A percentile compares a stretch with the other conserved stretches of the same genome.
Evolutionary conservation across 2,888 invertebrate species (phyloP).

Genomic region (Drosophila melanosoma): DNA sequence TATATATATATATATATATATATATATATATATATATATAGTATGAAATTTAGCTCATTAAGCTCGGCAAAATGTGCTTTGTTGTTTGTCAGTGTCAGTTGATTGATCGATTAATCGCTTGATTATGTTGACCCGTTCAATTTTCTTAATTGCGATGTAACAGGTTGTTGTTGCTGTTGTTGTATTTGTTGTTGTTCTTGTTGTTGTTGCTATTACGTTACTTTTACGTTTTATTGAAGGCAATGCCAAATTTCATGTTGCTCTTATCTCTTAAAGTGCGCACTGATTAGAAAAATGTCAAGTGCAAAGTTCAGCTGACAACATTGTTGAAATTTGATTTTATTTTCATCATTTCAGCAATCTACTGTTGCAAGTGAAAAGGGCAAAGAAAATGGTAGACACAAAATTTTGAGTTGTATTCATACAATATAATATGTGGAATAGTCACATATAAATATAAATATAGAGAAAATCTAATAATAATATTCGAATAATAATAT

Average conservation of each 20-base stretch:
- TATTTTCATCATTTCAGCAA: slow-evolving; percentile 1
- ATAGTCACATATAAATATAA: neutral
- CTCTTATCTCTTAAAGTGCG: slow-evolving; percentile 35
- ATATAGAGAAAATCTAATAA: slow-evolving; percentile 40
- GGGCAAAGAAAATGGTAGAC: slow-evolving; percentile 14
- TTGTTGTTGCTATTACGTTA: slow-evolving; percentile 4
- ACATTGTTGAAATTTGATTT: slow-evolving; percentile 12
- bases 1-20: neutral
- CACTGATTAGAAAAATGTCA: slow-evolving; percentile 32
- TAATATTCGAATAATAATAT: slow-evolving; percentile 15
- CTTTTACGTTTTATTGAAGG: slow-evolving; percentile 15
- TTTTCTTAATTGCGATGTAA: slow-evolving; percentile 60
- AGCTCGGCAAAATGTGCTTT: slow-evolving; percentile 27
- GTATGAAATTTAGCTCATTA: slow-evolving; percentile 39
- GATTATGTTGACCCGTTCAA: slow-evolving; percentile 63
- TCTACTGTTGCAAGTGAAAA: slow-evolving; percentile 47
- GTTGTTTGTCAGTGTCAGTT: slow-evolving; percentile 57
- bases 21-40: neutral
- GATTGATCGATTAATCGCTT: slow-evolving; percentile 73
- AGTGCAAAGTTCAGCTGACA: slow-evolving; percentile 39
- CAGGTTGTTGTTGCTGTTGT: slow-evolving; percentile 8
- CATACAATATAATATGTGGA: neutral
- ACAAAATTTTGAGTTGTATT: slow-evolving; percentile 14
- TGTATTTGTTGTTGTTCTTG: slow-evolving; percentile 6
- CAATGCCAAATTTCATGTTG: slow-evolving; percentile 32